Evolutionary conservation across 1,140 invertebrate genomes (phyloP), one percentile per base, ranked within the genome.

Genomic region (Doryteuthis pealeii): DNA sequence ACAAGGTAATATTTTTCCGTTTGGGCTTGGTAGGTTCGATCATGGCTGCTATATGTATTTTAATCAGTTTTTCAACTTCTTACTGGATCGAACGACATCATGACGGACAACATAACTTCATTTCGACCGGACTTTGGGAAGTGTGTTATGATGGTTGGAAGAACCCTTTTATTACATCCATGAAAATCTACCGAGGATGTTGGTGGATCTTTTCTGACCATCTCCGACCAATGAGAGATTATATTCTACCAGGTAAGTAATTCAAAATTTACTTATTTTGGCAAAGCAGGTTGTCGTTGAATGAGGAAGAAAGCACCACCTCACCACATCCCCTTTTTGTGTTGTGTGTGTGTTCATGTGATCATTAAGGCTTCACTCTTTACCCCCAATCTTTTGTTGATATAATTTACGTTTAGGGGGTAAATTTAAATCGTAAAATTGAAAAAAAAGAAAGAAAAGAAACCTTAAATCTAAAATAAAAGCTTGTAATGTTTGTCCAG

Each of bases 121-220:
- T 92, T 75, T 90, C 91, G 80, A 95, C 98, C 93, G 96, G 96
- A 0, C 85, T 98, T 6, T 98, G 96, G 96, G 94, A 97, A 85
- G 96, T 96, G 84, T 98, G 96, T 84, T 98, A 98, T 83, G 90
- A 95, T 78, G 89, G 94, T 75, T 98, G 95, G 78, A 90, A 93
- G 2, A 96, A 95, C 86, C 95, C 95, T 0, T 90, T 92, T 73
- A 95, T 95, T 84, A 95, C 96, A 82, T 95, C 94, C 85, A 93
- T 94, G 77, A 93, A 95, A 80, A 88, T 93, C 14, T 98, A 97
- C 83, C 90, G 92, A 83, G 96, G 96, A 0, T 98, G 96, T 82
- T 93, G 96, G 85, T 95, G 95, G 86, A 91, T 98, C 70, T 98
- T 95, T 87, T 95, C 94, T 80, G 83, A 94, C 86, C 94, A 97